Conservation (phyloP, 2,113 vertebrate genomes). For the Hirundichthys speculiger region DNA sequence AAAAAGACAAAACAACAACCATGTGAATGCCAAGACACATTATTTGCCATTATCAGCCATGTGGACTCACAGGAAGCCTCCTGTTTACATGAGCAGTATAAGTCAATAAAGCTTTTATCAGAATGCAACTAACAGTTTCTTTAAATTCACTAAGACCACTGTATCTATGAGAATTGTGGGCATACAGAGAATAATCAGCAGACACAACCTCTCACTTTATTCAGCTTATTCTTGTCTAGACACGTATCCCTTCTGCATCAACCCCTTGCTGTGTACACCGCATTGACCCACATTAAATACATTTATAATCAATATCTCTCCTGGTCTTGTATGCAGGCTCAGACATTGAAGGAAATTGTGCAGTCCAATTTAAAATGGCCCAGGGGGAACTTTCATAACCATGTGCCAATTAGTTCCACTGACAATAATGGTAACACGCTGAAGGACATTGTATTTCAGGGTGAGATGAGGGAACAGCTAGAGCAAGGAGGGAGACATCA, state of each 20-base stretch:
- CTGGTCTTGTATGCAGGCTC: slow-evolving; percentile 45
- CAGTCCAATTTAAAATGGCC: slow-evolving; percentile 73
- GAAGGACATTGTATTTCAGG: slow-evolving; percentile 65
- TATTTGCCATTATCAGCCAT: too few relatives aligned
- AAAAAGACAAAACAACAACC: too few relatives aligned
- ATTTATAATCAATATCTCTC: slow-evolving; percentile 70
- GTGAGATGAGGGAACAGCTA: slow-evolving; percentile 40
- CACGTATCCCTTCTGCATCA: slow-evolving; percentile 45
- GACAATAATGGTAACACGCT: slow-evolving; percentile 73
- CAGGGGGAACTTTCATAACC: slow-evolving; percentile 57
- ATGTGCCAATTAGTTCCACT: slow-evolving; percentile 76
- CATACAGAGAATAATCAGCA: too few relatives aligned
- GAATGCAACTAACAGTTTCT: too few relatives aligned
- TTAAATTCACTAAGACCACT: too few relatives aligned
- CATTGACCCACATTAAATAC: slow-evolving; percentile 67
- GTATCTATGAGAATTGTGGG: too few relatives aligned
- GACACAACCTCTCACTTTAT: too few relatives aligned
- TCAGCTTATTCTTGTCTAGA: slow-evolving; percentile 68
- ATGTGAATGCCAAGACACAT: too few relatives aligned
- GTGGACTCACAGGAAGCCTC: too few relatives aligned
- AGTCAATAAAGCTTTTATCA: too few relatives aligned
- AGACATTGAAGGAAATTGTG: slow-evolving; percentile 62
- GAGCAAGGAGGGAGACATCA: slow-evolving; percentile 49
- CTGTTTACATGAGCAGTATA: too few relatives aligned
- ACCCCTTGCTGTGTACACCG: slow-evolving; percentile 46